These are phyloP conservation scores for Pristionchus fissidentatus DNA, from an alignment of 2,888 invertebrate genomes.

Conservation along the genomic window DNA sequence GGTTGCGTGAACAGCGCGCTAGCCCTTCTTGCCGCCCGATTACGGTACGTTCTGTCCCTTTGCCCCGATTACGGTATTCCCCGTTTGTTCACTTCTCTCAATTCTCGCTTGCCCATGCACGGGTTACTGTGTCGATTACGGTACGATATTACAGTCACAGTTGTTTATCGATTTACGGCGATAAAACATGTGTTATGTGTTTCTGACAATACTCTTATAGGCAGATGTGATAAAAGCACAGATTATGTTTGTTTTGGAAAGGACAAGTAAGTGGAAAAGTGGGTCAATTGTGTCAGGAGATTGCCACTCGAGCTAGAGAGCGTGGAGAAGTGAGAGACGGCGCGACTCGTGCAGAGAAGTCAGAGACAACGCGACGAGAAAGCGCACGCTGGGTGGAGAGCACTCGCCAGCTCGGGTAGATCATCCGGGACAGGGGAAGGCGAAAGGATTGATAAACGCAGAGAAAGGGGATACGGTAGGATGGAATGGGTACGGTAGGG, in stretches of 20 bases:
- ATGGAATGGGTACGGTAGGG: background rate
- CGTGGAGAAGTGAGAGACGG: background rate
- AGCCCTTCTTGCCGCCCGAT: background rate
- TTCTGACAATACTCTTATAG: conserved; percentile 33
- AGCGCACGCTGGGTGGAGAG: conserved; percentile 43
- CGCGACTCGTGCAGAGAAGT: conserved; percentile 23
- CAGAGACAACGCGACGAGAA: conserved; percentile 25
- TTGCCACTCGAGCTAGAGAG: conserved; percentile 20
- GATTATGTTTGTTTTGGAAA: background rate
- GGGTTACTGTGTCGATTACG: too few species aligned
- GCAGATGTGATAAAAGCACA: background rate
- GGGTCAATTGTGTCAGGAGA: background rate
- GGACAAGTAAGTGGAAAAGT: background rate
- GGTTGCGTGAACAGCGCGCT: too few species aligned
- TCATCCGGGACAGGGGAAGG: conserved; percentile 10
- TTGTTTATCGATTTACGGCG: conserved; percentile 22
- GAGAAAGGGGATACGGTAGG: conserved; percentile 27
- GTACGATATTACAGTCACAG: too few species aligned
- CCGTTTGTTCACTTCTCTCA: too few species aligned
- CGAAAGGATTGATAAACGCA: background rate
- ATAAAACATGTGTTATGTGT: background rate
- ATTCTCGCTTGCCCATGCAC: too few species aligned
- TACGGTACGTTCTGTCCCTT: too few species aligned
- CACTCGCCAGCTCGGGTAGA: conserved; percentile 16
- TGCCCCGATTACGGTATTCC: too few species aligned